Percentiles rank a stretch among this genome's conserved stretches.
phyloP scores from a whole-genome alignment of 2,797 vertebrate genomes.

The Eutrigla gurnardus region DNA sequence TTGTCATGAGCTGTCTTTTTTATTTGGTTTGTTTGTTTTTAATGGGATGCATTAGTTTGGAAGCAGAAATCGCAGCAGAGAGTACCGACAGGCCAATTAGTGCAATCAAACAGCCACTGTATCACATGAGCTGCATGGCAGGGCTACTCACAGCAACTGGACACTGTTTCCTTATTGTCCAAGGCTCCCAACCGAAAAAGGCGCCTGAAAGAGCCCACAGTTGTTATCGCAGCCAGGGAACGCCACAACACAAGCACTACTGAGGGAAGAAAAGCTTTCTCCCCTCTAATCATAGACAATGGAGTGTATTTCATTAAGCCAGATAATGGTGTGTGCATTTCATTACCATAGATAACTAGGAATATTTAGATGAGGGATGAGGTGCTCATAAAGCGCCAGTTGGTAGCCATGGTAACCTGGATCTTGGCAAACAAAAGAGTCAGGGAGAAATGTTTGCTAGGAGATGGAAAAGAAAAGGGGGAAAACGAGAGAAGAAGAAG shows the following conservation, averaged over 20 bases:
- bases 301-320: conserved; percentile 81
- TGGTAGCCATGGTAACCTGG: conserved; percentile 79
- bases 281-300: conserved; percentile 77
- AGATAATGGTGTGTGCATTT: conserved; percentile 83
- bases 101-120: conserved; percentile 65
- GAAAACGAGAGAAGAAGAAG: not conserved
- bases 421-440: conserved; percentile 81
- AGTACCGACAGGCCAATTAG: conserved; percentile 70
- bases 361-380: conserved; percentile 83
- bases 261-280: conserved; percentile 59
- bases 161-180: conserved; percentile 61
- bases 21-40: conserved; percentile 35
- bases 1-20: conserved; percentile 43
- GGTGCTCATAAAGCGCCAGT: conserved; percentile 77
- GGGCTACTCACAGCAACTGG: conserved; percentile 51
- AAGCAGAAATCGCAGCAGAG: conserved; percentile 33
- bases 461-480: conserved; percentile 33
- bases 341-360: conserved; percentile 84
- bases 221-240: conserved; percentile 50
- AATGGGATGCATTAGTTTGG: conserved; percentile 44
- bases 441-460: conserved; percentile 69
- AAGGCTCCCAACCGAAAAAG: conserved; percentile 30
- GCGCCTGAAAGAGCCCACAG: conserved; percentile 42
- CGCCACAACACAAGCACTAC: conserved; percentile 19
- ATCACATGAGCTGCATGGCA: conserved; percentile 45